A percentile compares a stretch with the other conserved stretches of the same genome.
Evolutionary conservation across 1,140 invertebrate genomes (phyloP).

Genomic region (Drosophila kurseongensis): DNA sequence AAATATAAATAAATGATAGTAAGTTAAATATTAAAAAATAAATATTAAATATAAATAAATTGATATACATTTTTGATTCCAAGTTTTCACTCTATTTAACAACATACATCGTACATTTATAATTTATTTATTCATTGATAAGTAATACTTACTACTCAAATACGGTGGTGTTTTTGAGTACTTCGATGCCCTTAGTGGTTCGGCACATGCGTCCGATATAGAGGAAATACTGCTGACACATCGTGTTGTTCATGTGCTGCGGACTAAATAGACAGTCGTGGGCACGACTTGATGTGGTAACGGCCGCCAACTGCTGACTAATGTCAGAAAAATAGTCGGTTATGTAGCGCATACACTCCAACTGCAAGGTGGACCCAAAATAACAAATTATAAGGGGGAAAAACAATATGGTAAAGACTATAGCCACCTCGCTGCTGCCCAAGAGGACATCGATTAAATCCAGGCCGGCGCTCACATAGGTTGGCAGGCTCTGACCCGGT

Average conservation of each 20-base stretch:
- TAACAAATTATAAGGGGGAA: too few species aligned
- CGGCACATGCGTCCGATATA: conserved; percentile 95
- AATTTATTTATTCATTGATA: too few species aligned
- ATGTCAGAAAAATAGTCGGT: conserved; percentile 93
- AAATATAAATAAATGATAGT: too few species aligned
- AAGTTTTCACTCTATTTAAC: too few species aligned
- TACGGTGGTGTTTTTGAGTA: conserved; percentile 91
- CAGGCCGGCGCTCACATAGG: conserved; percentile 90
- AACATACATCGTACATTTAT: too few species aligned
- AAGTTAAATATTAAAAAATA: too few species aligned
- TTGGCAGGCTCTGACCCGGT: conserved; percentile 85
- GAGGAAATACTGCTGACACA: conserved; percentile 97
- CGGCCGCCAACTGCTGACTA: conserved; percentile 89
- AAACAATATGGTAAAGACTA: conserved; percentile 57
- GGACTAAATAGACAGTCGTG: conserved; percentile 96
- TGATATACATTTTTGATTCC: too few species aligned
- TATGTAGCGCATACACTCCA: conserved; percentile 88
- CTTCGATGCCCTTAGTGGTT: conserved; percentile 89
- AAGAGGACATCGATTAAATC: conserved; percentile 91
- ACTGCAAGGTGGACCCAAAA: conserved; percentile 39
- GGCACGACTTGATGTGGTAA: conserved; percentile 90
- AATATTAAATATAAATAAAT: too few species aligned
- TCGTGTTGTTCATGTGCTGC: conserved; percentile 93
- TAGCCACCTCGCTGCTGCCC: conserved; percentile 85
- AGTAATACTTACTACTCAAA: conserved; percentile 88